Percentiles rank a stretch among this genome's conserved stretches.
phyloP scores from a whole-genome alignment of 2,888 invertebrate genomes.

The Hyposoter didymator region DNA sequence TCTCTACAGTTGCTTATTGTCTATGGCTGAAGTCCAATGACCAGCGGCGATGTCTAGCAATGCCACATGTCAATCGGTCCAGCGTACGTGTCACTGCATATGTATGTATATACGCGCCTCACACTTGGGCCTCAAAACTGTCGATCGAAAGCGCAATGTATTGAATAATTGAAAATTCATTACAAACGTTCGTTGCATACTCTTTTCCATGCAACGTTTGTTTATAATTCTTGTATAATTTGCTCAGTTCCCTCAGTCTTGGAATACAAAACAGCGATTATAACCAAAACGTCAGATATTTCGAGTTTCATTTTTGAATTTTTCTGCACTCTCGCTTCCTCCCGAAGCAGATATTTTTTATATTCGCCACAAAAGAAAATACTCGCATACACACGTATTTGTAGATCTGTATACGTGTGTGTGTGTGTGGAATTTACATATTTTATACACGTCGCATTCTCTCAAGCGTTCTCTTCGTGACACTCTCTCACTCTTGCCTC shows the following conservation, averaged over 20 bases:
- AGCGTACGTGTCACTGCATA: background rate
- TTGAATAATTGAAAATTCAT: background rate
- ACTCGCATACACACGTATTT: background rate
- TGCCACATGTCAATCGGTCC: background rate
- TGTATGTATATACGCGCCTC: background rate
- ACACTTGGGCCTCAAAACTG: background rate
- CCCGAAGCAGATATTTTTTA: slow-evolving; percentile 9
- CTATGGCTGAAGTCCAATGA: slow-evolving; percentile 62
- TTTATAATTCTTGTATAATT: slow-evolving; percentile 4
- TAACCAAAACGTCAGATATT: background rate
- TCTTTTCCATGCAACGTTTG: background rate
- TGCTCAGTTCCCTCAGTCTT: background rate
- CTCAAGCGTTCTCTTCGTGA: slow-evolving; percentile 23
- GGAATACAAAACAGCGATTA: background rate
- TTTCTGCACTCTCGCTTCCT: slow-evolving; percentile 23
- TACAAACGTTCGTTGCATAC: background rate
- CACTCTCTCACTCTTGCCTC: slow-evolving; percentile 53
- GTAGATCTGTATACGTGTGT: background rate
- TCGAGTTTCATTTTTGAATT: background rate
- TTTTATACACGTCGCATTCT: slow-evolving; percentile 46
- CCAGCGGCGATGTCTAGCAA: background rate
- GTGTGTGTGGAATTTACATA: slow-evolving; percentile 16
- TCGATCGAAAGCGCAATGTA: background rate
- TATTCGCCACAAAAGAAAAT: background rate
- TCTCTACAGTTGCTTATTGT: slow-evolving; percentile 69